Evolutionary conservation across 2,797 vertebrate genomes (phyloP).

Genomic region (Danio choprae): DNA sequence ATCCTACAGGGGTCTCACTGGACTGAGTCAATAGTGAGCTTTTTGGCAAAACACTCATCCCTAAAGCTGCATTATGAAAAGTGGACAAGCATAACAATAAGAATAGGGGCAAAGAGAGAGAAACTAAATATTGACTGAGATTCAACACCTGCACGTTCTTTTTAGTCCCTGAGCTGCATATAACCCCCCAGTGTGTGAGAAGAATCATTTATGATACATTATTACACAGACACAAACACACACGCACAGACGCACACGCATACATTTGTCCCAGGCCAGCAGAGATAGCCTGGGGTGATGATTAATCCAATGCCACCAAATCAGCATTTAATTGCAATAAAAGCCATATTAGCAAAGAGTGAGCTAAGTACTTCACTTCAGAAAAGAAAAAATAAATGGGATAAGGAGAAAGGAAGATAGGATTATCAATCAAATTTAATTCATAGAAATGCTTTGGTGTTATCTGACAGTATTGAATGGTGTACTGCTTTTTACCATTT

Average conservation of each 20-base stretch:
- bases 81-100: conserved; percentile 2
- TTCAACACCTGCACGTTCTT: conserved; percentile 28
- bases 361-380: conserved; percentile 38
- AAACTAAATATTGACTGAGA: conserved; percentile 23
- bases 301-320: conserved; percentile 52
- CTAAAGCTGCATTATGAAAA: conserved; percentile 17
- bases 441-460: neutral
- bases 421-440: conserved; percentile 34
- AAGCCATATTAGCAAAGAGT: conserved; percentile 35
- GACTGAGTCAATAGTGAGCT: neutral
- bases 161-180: conserved; percentile 29
- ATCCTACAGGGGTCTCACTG: neutral
- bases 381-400: conserved; percentile 36
- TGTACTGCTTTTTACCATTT: neutral
- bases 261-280: conserved; percentile 42
- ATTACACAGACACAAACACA: conserved; percentile 26
- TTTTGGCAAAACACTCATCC: conserved; percentile 11
- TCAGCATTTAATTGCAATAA: conserved; percentile 50
- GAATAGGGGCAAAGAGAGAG: conserved; percentile 28
- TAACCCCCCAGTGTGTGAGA: conserved; percentile 41
- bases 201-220: conserved; percentile 47
- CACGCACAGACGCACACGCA: conserved; percentile 22
- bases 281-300: conserved; percentile 34
- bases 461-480: conserved; percentile 11
- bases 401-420: neutral